Percentiles rank a stretch among this genome's conserved stretches.
These are phyloP conservation scores for Schlechtendalia chinensis DNA, from an alignment of 1,140 invertebrate genomes.

Conservation along the genomic window DNA sequence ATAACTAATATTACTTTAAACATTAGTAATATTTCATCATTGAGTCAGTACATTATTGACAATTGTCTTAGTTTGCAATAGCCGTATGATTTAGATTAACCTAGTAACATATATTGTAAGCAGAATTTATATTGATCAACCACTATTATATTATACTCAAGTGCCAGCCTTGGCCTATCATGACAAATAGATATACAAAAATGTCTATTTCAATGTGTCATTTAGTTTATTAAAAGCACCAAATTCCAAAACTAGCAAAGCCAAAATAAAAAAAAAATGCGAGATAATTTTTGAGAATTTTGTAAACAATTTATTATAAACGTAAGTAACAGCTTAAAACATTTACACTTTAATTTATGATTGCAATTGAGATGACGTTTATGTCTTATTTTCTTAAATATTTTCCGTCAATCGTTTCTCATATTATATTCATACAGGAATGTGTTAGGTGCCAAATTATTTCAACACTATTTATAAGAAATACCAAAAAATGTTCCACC, in stretches of 20 bases:
- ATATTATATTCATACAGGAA: background rate
- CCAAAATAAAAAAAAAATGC: background rate
- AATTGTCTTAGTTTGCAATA: background rate
- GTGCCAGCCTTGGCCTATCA: constrained; percentile 22
- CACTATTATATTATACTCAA: constrained; percentile 17
- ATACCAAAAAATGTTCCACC: background rate
- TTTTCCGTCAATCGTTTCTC: background rate
- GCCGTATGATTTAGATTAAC: constrained; percentile 14
- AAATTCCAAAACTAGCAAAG: constrained; percentile 12
- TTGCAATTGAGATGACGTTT: background rate
- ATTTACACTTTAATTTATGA: constrained; percentile 12
- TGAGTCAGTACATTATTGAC: background rate
- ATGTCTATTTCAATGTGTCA: background rate
- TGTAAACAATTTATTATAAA: background rate
- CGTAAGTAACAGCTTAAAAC: background rate
- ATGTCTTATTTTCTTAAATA: constrained; percentile 1
- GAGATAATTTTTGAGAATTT: background rate
- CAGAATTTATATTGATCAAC: constrained; percentile 11
- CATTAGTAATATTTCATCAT: background rate
- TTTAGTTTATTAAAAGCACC: constrained; percentile 7
- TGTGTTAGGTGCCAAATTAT: constrained; percentile 33
- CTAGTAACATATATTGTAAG: constrained; percentile 9
- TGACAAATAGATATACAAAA: background rate
- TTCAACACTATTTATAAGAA: constrained; percentile 42
- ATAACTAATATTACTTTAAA: too few species aligned